Base-by-base conservation (phyloP, 2,113 vertebrate species). In the Bolborhynchus lineola region DNA sequence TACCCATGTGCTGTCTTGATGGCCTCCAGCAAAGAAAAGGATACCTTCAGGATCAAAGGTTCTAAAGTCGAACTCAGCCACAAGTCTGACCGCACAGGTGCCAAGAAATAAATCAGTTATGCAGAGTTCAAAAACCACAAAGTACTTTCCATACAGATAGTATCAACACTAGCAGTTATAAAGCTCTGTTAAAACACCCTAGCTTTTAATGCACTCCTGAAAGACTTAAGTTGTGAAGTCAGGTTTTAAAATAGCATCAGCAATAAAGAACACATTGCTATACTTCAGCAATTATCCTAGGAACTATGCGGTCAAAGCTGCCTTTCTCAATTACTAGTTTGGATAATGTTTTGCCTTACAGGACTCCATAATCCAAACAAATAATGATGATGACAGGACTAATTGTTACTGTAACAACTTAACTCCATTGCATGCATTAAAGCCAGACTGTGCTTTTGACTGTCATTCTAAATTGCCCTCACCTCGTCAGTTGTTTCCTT, bases 51-150 rank as follows among this genome's bases (percentile, higher is more conserved):
- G 97, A 95, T 99, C 99, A 68, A 98, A 99, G 57, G 99, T 99
- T 95, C 99, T 99, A 97, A 99, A 99, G 97, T 99, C 99, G 91
- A 99, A 99, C 96, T 99, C 99, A 20, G 99, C 99, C 95, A 98
- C 94, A 93, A 98, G 95, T 96, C 98, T 98, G 96, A 80, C 87
- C 86, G 11, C 84, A 94, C 71, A 92, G 86, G 90, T 95, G 93
- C 79, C 82, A 84, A 97, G 89, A 97, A 88, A 97, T 91, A 96
- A 95, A 82, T 91, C 80, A 96, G 92, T 97, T 94, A 97, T 37
- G 49, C 83, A 82, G 81, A 85, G 89, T 93, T 95, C 76, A 92
- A 59, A 96, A 75, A 91, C 59, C 82, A 81, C 86, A 37, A 59
- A 42, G 69, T 86, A 92, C 42, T 92, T 97, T 92, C 92, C 77